A percentile compares a stretch with the other conserved stretches of the same genome.
These are phyloP conservation scores for Passer montanus DNA, from an alignment of 2,113 vertebrate species.

Conservation along the genomic window DNA sequence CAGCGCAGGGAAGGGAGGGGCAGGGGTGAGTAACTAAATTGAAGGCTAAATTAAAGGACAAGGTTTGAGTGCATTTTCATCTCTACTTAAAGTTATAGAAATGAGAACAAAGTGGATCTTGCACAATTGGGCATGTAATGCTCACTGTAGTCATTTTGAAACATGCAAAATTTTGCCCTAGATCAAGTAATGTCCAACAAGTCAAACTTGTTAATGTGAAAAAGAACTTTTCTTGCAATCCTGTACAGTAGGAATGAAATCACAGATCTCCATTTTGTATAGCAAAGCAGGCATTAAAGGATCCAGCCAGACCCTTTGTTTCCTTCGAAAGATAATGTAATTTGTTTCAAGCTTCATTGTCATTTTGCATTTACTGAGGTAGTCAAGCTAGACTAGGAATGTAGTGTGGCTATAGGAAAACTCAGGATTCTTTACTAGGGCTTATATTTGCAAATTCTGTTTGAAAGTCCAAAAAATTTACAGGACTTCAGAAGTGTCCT, in stretches of 20 bases:
- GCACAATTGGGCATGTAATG: rapidly evolving
- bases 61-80: not conserved
- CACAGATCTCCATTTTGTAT: not conserved
- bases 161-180: not conserved
- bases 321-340: not conserved
- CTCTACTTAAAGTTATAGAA: not conserved
- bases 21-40: not conserved
- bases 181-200: not conserved
- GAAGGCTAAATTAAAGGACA: slow-evolving; percentile 26
- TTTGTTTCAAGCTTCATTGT: not conserved
- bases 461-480: not conserved
- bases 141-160: not conserved
- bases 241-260: not conserved
- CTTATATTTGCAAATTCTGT: not conserved
- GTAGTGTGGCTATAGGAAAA: not conserved
- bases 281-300: not conserved
- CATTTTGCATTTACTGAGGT: not conserved
- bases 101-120: not conserved
- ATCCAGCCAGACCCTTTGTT: not conserved
- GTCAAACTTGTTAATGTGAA: not conserved
- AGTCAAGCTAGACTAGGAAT: not conserved
- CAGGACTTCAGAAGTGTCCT: not conserved
- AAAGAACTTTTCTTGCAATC: not conserved
- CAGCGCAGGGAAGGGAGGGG: not conserved
- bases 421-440: not conserved